phyloP scores from a whole-genome alignment of 92 coral and sea anemone species.

The Phenganax subtilis region DNA sequence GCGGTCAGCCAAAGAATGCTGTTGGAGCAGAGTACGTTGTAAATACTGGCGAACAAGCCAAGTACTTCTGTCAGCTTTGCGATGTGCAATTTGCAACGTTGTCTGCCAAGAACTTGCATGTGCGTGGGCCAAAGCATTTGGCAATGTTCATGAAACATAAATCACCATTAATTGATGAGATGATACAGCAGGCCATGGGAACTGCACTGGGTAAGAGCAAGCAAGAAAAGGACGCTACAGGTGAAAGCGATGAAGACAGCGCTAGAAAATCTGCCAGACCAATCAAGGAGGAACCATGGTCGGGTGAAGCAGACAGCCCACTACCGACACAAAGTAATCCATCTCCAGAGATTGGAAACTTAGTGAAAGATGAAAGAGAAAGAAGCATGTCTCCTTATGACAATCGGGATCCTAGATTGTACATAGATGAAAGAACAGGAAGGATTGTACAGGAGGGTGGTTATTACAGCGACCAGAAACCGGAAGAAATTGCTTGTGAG shows the following conservation, averaged over 20 bases:
- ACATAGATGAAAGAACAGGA: slow-evolving; percentile 33
- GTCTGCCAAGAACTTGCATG: slow-evolving; percentile 84
- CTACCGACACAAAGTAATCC: not conserved
- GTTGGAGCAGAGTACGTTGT: slow-evolving; percentile 86
- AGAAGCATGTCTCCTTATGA: slow-evolving; percentile 15
- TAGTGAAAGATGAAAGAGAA: slow-evolving; percentile 3
- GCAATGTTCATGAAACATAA: slow-evolving; percentile 83
- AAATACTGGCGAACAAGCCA: slow-evolving; percentile 46
- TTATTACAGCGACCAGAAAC: slow-evolving; percentile 26
- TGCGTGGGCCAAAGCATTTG: slow-evolving; percentile 84
- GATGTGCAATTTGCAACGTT: slow-evolving; percentile 74
- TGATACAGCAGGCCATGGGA: slow-evolving; percentile 52
- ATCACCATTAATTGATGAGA: slow-evolving; percentile 60
- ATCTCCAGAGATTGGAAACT: not conserved
- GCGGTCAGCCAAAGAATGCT: slow-evolving; percentile 52
- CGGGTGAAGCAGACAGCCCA: not conserved
- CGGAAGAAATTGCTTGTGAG: not conserved
- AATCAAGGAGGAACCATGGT: not conserved
- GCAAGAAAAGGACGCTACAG: slow-evolving; percentile 19
- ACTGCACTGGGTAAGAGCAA: not conserved
- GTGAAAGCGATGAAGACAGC: slow-evolving; percentile 30
- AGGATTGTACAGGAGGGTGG: slow-evolving; percentile 26
- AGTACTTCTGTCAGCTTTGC: slow-evolving; percentile 50
- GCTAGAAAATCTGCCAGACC: slow-evolving; percentile 17
- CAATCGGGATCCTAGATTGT: slow-evolving; percentile 27